phyloP scores from a whole-genome alignment of 2,797 vertebrate genomes.

The Zalophus californianus region DNA sequence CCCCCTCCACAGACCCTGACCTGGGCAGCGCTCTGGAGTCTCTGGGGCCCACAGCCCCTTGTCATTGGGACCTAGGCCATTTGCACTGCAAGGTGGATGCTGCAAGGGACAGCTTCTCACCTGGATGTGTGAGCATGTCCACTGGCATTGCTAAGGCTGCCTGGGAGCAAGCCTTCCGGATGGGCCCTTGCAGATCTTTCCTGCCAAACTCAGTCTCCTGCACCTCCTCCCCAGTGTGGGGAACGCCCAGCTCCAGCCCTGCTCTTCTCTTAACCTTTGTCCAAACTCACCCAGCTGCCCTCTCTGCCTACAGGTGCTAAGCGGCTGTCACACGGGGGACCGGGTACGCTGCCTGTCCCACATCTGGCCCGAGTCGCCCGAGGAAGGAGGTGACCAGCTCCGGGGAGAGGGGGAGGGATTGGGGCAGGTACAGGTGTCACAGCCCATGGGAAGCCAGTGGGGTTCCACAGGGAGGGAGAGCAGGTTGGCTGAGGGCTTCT shows the following conservation, averaged over 20 bases:
- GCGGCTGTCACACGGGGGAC: not conserved
- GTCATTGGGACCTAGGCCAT: rapidly evolving
- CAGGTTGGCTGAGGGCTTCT: not conserved
- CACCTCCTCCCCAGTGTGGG: too few relatives aligned
- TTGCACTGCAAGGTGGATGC: rapidly evolving
- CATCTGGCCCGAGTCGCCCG: not conserved
- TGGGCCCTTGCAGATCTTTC: not conserved
- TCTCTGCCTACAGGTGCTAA: too few relatives aligned
- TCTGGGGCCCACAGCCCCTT: too few relatives aligned
- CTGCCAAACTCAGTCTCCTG: rapidly evolving
- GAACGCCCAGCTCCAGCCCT: not conserved
- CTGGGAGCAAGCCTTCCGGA: rapidly evolving
- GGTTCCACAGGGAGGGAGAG: not conserved
- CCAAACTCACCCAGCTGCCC: rapidly evolving
- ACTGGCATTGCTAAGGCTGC: rapidly evolving
- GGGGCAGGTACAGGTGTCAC: not conserved
- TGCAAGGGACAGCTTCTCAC: rapidly evolving
- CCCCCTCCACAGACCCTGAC: rapidly evolving
- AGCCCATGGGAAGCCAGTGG: not conserved
- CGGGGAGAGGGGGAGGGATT: not conserved
- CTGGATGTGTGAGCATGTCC: rapidly evolving
- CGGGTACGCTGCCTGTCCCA: too few relatives aligned
- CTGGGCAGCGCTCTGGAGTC: too few relatives aligned
- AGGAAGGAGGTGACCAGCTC: not conserved
- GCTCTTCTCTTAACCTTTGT: not conserved